Conservation (phyloP, 2,113 vertebrate genomes). For the Albula goreensis region DNA sequence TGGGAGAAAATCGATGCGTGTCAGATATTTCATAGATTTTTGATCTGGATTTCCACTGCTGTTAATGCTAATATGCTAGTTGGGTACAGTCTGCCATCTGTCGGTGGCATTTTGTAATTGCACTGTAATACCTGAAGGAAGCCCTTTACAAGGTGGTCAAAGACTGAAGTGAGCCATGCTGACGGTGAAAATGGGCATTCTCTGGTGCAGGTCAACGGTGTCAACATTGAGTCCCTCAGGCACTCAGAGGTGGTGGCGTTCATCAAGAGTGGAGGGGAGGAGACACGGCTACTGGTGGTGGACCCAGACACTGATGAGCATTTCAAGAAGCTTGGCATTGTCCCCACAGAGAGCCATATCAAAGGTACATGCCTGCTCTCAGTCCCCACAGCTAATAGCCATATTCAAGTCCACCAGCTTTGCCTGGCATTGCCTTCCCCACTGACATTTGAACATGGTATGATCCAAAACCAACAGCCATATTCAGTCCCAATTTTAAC, state of each 20-base stretch:
- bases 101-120: background rate
- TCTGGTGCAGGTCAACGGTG: slow-evolving; percentile 81
- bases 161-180: background rate
- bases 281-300: slow-evolving; percentile 87
- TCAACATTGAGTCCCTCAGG: slow-evolving; percentile 88
- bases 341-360: slow-evolving; percentile 76
- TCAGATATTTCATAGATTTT: background rate
- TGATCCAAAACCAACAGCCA: background rate
- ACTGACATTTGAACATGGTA: background rate
- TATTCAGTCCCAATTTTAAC: no score
- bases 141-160: background rate
- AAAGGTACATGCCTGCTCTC: slow-evolving; percentile 68
- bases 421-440: slow-evolving; percentile 32
- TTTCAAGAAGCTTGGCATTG: slow-evolving; percentile 85
- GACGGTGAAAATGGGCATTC: no score
- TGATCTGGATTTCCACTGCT: background rate
- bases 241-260: slow-evolving; percentile 90
- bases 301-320: slow-evolving; percentile 85
- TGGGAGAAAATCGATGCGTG: background rate
- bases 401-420: slow-evolving; percentile 28
- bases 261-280: slow-evolving; percentile 81
- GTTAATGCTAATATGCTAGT: background rate
- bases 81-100: background rate
- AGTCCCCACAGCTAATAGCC: no score
- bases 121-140: background rate